Evolutionary conservation across 2,888 invertebrate genomes (phyloP), one percentile per base, ranked within the genome.

Genomic region (Drosophila anomelani): DNA sequence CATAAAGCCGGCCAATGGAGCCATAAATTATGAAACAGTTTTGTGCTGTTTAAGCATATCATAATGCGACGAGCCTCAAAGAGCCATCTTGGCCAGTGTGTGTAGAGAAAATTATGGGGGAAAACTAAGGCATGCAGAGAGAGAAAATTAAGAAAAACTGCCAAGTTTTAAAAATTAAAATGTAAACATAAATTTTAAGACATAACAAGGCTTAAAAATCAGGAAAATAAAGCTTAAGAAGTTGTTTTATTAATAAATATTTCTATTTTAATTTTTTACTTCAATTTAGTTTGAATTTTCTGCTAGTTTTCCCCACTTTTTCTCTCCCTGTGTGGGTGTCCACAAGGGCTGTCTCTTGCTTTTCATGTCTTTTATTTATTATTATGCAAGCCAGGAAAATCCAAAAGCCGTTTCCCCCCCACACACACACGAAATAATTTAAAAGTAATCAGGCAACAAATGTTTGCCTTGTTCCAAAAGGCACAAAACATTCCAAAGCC

Each of bases 401-500:
- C 67, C 64, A 75, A 77, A 71, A 7, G 46, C 58, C 72, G 88
- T 87, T 17, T 4, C 26, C n/a, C 46, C 29, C 71, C 88, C 88
- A 86, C 91, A 39, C 41, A 88, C 91, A 44, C 23, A 46, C 2
- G 90, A 88, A 91, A 91, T 91, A 90, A 90, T 91, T 91, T 91
- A 89, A 90, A 91, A 91, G 90, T 91, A 91, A 91, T 91, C 90
- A 91, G 83, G 77, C 90, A 85, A 80, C 89, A 83, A 88, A 90
- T 88, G 86, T 81, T 85, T 82, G 79, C 84, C 75, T 75, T 79
- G 78, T 88, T 77, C 85, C 79, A 61, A 51, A 44, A 36, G 55
- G 51, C 43, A 71, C 62, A 58, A 17, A 49, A 49, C 47, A 55
- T 32, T 64, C 68, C 68, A 32, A 26, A 8, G 46, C 54, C 13